phyloP scores from a whole-genome alignment of 2,113 vertebrate genomes.

The Balaeniceps rex region DNA sequence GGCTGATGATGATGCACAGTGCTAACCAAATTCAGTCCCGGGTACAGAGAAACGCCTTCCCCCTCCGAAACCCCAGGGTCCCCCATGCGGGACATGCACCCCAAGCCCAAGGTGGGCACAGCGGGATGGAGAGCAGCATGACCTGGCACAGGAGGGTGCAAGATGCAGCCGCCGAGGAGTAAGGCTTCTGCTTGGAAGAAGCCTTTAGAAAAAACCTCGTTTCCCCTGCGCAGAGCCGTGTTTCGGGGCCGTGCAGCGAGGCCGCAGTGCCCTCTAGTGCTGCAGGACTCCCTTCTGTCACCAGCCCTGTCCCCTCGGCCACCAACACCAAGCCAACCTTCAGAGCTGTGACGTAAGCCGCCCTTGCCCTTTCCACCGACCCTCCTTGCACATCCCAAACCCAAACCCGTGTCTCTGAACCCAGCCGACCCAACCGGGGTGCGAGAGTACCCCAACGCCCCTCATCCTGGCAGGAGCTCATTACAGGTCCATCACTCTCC shows the following conservation, averaged over 20 bases:
- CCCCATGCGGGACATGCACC: fast-evolving
- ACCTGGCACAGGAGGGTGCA: background rate
- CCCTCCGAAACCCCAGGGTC: fast-evolving
- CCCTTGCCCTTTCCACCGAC: fast-evolving
- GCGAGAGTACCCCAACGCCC: fast-evolving
- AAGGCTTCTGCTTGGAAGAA: background rate
- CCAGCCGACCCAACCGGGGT: fast-evolving
- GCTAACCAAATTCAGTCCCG: background rate
- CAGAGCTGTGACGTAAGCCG: background rate
- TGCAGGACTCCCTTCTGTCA: background rate
- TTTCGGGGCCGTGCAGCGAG: background rate
- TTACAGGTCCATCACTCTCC: background rate
- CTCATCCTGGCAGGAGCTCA: background rate
- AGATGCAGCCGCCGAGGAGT: background rate
- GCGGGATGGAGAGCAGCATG: background rate
- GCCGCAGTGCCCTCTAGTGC: constrained; percentile 61
- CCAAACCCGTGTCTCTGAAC: background rate
- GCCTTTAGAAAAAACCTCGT: background rate
- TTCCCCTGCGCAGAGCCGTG: background rate
- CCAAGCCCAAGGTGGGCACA: fast-evolving
- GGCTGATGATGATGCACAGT: background rate
- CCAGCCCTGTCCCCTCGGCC: background rate
- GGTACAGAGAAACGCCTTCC: background rate
- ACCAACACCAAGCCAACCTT: background rate
- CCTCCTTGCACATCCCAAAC: background rate